Percentiles rank a stretch among this genome's conserved stretches.
These are phyloP conservation scores for Drosophila funebris DNA, from an alignment of 1,140 invertebrate species.

Conservation along the genomic window DNA sequence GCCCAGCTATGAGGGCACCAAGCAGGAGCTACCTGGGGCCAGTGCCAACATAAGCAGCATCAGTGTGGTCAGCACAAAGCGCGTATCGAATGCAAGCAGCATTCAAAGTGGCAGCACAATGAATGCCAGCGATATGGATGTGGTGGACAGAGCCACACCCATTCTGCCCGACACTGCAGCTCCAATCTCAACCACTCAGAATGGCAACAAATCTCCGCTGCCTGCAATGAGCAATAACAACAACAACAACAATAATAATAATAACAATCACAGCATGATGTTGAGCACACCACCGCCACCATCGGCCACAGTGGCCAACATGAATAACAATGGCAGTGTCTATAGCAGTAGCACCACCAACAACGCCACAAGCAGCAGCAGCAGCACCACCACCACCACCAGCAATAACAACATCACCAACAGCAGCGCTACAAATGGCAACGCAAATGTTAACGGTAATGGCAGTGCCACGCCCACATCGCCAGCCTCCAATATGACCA, in stretches of 20 bases:
- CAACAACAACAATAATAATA: conserved; percentile 44
- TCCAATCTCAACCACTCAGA: conserved; percentile 29
- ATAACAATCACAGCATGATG: conserved; percentile 51
- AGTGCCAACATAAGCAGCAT: conserved; percentile 79
- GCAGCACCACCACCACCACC: conserved; percentile 36
- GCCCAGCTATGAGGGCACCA: conserved; percentile 63
- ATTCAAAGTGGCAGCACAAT: conserved; percentile 69
- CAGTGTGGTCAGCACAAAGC: conserved; percentile 74
- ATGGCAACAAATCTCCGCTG: conserved; percentile 41
- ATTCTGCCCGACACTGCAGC: conserved; percentile 1
- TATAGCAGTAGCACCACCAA: conserved; percentile 56
- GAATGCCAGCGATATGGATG: conserved; percentile 68
- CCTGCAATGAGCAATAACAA: conserved; percentile 43
- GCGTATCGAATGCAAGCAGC: conserved; percentile 69
- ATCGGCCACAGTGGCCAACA: conserved; percentile 59
- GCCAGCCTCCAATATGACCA: conserved; percentile 38
- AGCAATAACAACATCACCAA: conserved; percentile 17
- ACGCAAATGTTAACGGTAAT: conserved; percentile 44
- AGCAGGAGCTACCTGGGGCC: conserved; percentile 71
- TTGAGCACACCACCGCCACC: conserved; percentile 67
- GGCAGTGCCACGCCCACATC: conserved; percentile 51
- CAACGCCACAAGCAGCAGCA: conserved; percentile 27
- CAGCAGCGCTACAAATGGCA: conserved; percentile 37
- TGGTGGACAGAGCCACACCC: conserved; percentile 59
- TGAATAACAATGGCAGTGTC: conserved; percentile 76